These are phyloP conservation scores for Neomorphus geoffroyi DNA, from an alignment of 2,797 vertebrate species.

Conservation along the genomic window DNA sequence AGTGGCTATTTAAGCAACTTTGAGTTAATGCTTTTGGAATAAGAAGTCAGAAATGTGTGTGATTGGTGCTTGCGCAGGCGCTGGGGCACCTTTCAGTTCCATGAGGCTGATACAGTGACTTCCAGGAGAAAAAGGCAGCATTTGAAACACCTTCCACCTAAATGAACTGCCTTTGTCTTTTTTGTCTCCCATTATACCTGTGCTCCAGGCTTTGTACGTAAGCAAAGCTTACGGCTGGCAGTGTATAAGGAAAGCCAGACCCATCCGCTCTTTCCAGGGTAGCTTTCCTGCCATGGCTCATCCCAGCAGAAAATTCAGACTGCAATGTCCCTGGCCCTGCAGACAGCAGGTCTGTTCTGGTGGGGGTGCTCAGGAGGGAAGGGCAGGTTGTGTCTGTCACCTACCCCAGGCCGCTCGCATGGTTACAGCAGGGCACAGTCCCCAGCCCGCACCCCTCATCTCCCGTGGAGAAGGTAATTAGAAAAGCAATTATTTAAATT, in stretches of 20 bases:
- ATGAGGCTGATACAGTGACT: background rate
- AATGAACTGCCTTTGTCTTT: background rate
- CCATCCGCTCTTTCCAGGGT: background rate
- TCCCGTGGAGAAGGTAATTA: background rate
- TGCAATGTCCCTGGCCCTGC: background rate
- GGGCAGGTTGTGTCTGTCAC: background rate
- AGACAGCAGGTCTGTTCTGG: background rate
- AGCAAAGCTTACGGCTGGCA: background rate
- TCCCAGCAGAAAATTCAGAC: background rate
- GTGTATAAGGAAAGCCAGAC: background rate
- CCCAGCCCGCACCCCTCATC: background rate
- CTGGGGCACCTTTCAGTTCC: rapidly evolving
- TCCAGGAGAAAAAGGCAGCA: background rate
- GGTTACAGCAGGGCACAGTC: background rate
- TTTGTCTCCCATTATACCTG: background rate
- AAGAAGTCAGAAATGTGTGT: background rate
- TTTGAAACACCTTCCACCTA: background rate
- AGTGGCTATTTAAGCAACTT: background rate
- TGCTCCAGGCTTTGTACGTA: background rate
- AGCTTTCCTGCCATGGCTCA: background rate
- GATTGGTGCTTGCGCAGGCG: background rate
- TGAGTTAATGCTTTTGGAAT: background rate
- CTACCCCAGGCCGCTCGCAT: background rate
- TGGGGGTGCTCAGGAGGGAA: background rate
- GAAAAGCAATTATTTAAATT: background rate